phyloP scores from a whole-genome alignment of 2,797 vertebrate species.

The Neosilurus hyrtlii region DNA sequence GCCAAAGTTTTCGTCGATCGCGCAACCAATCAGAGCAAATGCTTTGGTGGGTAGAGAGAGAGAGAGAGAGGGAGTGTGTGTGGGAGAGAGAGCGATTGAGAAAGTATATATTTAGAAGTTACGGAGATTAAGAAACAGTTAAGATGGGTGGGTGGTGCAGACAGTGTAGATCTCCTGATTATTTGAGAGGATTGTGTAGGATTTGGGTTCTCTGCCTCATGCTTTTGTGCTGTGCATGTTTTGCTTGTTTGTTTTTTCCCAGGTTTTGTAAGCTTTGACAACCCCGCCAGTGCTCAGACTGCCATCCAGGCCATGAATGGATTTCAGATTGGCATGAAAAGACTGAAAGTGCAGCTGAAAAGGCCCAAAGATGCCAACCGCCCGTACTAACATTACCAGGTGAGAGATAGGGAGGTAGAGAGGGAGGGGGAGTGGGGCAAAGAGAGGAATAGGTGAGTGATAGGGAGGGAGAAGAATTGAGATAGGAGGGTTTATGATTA shows the following conservation, averaged over 20 bases:
- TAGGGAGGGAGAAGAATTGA: too few species aligned
- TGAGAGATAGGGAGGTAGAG: neutral
- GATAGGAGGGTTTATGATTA: too few species aligned
- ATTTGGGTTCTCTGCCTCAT: slow-evolving; percentile 2
- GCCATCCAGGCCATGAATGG: slow-evolving; percentile 99
- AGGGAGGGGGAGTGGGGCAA: neutral
- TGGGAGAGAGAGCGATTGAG: neutral
- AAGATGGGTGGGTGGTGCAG: neutral
- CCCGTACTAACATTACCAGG: slow-evolving; percentile 80
- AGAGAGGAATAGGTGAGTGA: neutral
- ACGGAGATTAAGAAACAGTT: neutral
- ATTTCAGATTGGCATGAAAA: slow-evolving; percentile 99
- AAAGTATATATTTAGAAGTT: neutral
- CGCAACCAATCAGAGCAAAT: slow-evolving; percentile 97
- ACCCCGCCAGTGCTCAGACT: slow-evolving; percentile 95
- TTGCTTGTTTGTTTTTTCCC: neutral
- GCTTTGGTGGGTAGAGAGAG: slow-evolving; percentile 81
- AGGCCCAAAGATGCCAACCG: slow-evolving; percentile 97
- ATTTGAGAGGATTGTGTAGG: slow-evolving; percentile 1
- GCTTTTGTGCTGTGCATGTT: neutral
- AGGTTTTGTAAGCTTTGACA: slow-evolving; percentile 98
- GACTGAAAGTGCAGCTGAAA: slow-evolving; percentile 98
- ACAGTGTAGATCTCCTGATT: neutral
- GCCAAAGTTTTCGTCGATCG: slow-evolving; percentile 97
- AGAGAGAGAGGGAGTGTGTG: neutral